These are phyloP conservation scores for Drosophila obscura DNA, from an alignment of 1,140 invertebrate genomes.

Conservation along the genomic window DNA sequence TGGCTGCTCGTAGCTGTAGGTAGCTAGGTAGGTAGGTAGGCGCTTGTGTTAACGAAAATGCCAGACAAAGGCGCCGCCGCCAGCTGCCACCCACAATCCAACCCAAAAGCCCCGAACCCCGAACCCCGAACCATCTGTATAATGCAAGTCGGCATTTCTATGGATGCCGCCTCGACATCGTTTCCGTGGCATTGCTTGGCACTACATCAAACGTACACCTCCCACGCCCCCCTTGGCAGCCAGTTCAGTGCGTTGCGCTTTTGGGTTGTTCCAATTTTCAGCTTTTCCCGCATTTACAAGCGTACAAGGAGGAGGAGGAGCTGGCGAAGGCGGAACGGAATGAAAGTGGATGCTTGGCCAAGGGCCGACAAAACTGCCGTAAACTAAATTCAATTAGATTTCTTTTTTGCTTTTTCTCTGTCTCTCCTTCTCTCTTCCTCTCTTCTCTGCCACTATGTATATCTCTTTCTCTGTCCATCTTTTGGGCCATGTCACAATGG, in stretches of 20 bases:
- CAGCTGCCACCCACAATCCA: slow-evolving; percentile 4
- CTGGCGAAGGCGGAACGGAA: neutral
- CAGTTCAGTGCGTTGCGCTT: slow-evolving; percentile 54
- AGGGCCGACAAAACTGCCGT: slow-evolving; percentile 65
- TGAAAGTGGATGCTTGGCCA: slow-evolving; percentile 32
- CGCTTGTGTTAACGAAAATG: slow-evolving; percentile 56
- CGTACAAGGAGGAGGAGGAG: neutral
- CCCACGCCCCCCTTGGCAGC: neutral
- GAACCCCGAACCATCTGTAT: slow-evolving; percentile 35
- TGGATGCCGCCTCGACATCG: slow-evolving; percentile 57
- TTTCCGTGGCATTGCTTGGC: slow-evolving; percentile 56
- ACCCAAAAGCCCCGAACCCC: neutral
- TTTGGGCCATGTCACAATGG: slow-evolving; percentile 59
- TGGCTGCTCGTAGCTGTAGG: neutral
- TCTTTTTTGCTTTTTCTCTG: slow-evolving; percentile 14
- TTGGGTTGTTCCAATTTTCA: slow-evolving; percentile 56
- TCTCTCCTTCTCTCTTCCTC: neutral
- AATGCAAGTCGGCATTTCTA: slow-evolving; percentile 78
- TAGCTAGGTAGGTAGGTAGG: neutral
- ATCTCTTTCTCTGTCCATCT: slow-evolving; percentile 12
- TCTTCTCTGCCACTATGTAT: neutral
- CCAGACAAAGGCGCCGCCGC: slow-evolving; percentile 66
- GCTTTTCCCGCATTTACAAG: slow-evolving; percentile 8
- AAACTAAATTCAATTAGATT: slow-evolving; percentile 81
- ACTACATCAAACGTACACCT: slow-evolving; percentile 39